Base-by-base conservation (phyloP, 2,888 invertebrate species). In the Pimpla rufipes region DNA sequence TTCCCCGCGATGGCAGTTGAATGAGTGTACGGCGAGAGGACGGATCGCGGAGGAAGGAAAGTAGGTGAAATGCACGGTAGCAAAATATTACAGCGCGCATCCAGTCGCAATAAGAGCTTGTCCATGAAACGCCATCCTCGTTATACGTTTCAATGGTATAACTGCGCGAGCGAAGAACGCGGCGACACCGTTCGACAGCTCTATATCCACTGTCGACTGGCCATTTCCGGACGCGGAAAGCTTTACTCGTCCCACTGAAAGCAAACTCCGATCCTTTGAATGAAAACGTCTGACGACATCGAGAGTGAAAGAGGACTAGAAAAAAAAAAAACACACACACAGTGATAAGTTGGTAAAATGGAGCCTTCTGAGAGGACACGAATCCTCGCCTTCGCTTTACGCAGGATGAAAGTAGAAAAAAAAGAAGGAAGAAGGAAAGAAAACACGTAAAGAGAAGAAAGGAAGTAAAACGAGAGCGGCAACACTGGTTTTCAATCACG, bases 401-500 rank as follows among this genome's bases (percentile, higher is more conserved):
- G 21, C 35, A 35, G 37, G 59, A 37, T n/a, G 6, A 35, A n/a
- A 13, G n/a, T 0, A 37, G n/a, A 18, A 40, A 16, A 50, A 16
- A 35, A 7, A 16, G 10, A n/a, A 10, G 18, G 5, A 59, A 18
- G 16, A 13, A 50, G 5, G 29, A 29, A 29, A 5, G 29, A 29
- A 29, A 29, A 29, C 2, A 29, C 29, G 29, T 5, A 5, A 50
- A 13, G 67, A 67, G 40, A 50, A 70, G 55, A 35, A 47, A 2
- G 42, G 13, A 70, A 52, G 40, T 68, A 21, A 45, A 68, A 70
- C n/a, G 70, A 55, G 11, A 70, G 40, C 16, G 35, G 13, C 18
- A 52, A 55, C 57, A 70, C n/a, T 21, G n/a, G 6, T 21, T 70
- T 52, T 52, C 70, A 70, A 68, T 77, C 52, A 55, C 16, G 50